A percentile compares a stretch with the other conserved stretches of the same genome.
Evolutionary conservation across 2,888 invertebrate species (phyloP).

Genomic region (Andrena praecox): DNA sequence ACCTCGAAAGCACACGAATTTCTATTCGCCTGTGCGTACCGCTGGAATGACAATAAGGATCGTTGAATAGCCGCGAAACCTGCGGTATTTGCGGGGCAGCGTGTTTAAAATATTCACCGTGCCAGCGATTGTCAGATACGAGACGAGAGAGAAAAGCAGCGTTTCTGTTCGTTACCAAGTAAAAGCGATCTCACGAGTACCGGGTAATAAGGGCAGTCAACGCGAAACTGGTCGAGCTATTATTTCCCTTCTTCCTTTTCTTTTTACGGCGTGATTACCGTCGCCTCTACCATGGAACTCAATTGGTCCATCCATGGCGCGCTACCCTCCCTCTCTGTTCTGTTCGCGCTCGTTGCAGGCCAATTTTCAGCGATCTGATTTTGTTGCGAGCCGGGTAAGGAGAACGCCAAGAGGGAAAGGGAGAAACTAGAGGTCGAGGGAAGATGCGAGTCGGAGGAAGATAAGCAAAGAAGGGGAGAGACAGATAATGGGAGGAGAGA

Average conservation of each 20-base stretch:
- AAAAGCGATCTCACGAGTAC: slow-evolving; percentile 38
- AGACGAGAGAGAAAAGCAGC: neutral
- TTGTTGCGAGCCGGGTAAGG: slow-evolving; percentile 43
- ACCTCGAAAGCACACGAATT: slow-evolving; percentile 15
- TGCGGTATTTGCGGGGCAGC: slow-evolving; percentile 19
- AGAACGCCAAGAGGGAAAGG: slow-evolving; percentile 1
- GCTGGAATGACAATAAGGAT: slow-evolving; percentile 30
- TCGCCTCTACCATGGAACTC: slow-evolving; percentile 42
- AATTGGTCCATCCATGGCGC: slow-evolving; percentile 50
- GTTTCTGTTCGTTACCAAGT: slow-evolving; percentile 45
- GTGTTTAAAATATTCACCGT: slow-evolving; percentile 22
- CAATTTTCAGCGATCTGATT: slow-evolving; percentile 63
- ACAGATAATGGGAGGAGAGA: slow-evolving; percentile 22
- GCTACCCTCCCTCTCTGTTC: slow-evolving; percentile 36
- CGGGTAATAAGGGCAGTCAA: slow-evolving; percentile 37
- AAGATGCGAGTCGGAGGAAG: slow-evolving; percentile 12
- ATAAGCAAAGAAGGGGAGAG: slow-evolving; percentile 8
- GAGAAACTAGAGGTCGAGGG: neutral
- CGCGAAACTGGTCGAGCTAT: slow-evolving; percentile 63
- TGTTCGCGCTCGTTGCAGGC: slow-evolving; percentile 28
- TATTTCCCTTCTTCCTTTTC: slow-evolving; percentile 45
- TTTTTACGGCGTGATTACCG: slow-evolving; percentile 68
- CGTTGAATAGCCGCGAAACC: slow-evolving; percentile 25
- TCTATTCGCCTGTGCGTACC: slow-evolving; percentile 11
- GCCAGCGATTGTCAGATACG: neutral